phyloP scores from a whole-genome alignment of 2,113 vertebrate species.

The Labrus mixtus region DNA sequence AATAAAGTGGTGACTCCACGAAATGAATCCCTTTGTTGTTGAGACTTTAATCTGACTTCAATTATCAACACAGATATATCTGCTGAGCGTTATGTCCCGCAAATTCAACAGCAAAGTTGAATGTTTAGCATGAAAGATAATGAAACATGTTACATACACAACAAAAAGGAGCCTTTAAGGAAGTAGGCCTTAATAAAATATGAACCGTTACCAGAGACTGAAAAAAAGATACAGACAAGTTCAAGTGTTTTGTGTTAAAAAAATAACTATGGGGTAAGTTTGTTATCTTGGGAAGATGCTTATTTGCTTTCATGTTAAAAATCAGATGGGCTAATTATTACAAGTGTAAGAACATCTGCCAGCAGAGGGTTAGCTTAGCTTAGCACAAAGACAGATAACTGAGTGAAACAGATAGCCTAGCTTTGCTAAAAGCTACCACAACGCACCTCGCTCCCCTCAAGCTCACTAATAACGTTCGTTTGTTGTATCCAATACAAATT shows the following conservation, averaged over 20 bases:
- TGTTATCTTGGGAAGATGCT: not conserved
- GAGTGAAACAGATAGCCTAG: no score
- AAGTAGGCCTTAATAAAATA: not conserved
- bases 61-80: slow-evolving; percentile 31
- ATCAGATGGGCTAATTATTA: not conserved
- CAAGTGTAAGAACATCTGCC: no score
- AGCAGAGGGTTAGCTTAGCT: not conserved
- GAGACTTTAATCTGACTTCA: slow-evolving; percentile 58
- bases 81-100: slow-evolving; percentile 16
- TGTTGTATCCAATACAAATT: not conserved
- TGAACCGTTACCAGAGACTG: not conserved
- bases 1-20: slow-evolving; percentile 39
- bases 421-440: no score
- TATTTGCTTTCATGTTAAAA: not conserved
- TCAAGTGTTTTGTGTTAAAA: not conserved
- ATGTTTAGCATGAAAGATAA: slow-evolving; percentile 40
- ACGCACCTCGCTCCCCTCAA: not conserved
- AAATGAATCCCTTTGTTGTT: slow-evolving; percentile 58
- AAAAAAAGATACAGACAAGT: slow-evolving; percentile 18
- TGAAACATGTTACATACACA: slow-evolving; percentile 29
- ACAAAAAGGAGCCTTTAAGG: not conserved
- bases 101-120: slow-evolving; percentile 35
- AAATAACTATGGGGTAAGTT: not conserved
- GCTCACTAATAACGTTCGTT: no score
- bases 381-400: not conserved